Conservation (phyloP, 2,113 vertebrate genomes). For the Felis catus region DNA sequence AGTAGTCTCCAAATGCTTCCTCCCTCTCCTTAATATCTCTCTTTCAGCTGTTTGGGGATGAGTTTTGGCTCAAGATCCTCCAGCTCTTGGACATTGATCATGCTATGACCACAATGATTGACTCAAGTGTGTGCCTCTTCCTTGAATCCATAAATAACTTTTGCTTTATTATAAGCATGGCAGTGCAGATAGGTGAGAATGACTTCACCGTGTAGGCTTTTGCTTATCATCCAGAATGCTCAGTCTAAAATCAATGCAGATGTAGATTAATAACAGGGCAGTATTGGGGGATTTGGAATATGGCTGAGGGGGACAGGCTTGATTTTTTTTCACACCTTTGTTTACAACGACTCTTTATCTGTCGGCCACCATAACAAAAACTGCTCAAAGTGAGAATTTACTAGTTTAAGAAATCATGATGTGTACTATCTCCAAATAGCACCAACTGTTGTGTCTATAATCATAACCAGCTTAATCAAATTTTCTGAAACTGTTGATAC, state of each 20-base stretch:
- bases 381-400: not conserved
- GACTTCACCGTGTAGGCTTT: not conserved
- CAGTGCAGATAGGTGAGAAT: not conserved
- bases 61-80: not conserved
- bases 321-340: not conserved
- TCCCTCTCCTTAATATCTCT: not conserved
- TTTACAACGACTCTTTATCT: slow-evolving; percentile 36
- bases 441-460: not conserved
- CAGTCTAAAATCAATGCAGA: not conserved
- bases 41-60: not conserved
- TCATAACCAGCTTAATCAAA: not conserved
- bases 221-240: not conserved
- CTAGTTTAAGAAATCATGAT: not conserved
- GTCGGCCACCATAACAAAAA: not conserved
- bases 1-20: not conserved
- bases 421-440: not conserved
- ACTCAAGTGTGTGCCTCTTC: not conserved
- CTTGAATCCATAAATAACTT: slow-evolving; percentile 39
- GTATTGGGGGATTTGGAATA: not conserved
- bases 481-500: not conserved
- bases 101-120: not conserved
- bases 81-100: not conserved
- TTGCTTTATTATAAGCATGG: not conserved
- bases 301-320: not conserved
- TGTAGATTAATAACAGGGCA: not conserved